These are phyloP conservation scores for Melanotaenia parkinsoni DNA, from an alignment of 2,797 vertebrate genomes.

Conservation along the genomic window DNA sequence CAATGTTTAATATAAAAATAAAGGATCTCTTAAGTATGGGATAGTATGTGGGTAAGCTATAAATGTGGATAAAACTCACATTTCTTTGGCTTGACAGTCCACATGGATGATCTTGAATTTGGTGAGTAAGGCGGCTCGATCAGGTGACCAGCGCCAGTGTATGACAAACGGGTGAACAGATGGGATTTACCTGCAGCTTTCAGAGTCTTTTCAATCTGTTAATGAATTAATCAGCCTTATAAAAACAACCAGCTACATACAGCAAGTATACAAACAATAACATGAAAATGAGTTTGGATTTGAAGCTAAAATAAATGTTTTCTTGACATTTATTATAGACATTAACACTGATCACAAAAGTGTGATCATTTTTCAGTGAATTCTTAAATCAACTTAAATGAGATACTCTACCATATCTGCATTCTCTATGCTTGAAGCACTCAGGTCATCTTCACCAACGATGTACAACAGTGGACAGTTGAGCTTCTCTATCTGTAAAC, in stretches of 20 bases:
- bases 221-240: slow-evolving; percentile 13
- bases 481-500: slow-evolving; percentile 70
- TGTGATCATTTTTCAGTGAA: not conserved
- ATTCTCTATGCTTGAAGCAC: slow-evolving; percentile 47
- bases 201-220: slow-evolving; percentile 68
- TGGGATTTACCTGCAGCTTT: slow-evolving; percentile 67
- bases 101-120: slow-evolving; percentile 52
- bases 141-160: slow-evolving; percentile 86
- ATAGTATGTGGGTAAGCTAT: not conserved
- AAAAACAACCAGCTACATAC: not conserved
- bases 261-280: not conserved
- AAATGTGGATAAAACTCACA: slow-evolving; percentile 39
- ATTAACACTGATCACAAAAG: not conserved
- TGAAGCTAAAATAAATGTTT: too few relatives aligned
- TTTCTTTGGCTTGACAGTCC: slow-evolving; percentile 65
- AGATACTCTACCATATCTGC: slow-evolving; percentile 62
- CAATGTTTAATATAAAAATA: not conserved
- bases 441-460: slow-evolving; percentile 70
- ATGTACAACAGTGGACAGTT: slow-evolving; percentile 73
- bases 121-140: slow-evolving; percentile 86
- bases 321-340: not conserved
- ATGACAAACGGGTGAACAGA: slow-evolving; percentile 75
- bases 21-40: not conserved
- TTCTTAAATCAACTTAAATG: not conserved
- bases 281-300: not conserved